These are phyloP conservation scores for Cherax destructor DNA, from an alignment of 1,140 invertebrate genomes.

Conservation along the genomic window DNA sequence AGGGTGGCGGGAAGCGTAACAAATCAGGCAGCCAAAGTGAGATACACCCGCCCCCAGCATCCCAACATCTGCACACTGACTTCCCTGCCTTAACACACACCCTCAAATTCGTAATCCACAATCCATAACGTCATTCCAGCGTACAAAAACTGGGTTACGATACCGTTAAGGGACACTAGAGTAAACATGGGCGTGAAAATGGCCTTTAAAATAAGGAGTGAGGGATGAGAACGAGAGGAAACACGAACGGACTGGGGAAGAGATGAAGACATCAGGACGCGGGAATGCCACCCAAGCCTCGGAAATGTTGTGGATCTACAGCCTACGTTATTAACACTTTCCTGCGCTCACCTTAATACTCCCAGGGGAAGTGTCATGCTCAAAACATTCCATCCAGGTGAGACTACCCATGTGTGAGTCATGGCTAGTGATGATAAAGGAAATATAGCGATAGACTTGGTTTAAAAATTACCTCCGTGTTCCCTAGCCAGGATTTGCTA, in stretches of 20 bases:
- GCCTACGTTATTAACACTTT: slow-evolving; percentile 35
- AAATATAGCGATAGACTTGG: no score
- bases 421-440: no score
- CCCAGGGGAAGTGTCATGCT: slow-evolving; percentile 6
- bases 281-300: slow-evolving; percentile 40
- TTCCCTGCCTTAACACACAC: not conserved
- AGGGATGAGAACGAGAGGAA: not conserved
- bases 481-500: not conserved
- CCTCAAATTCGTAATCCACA: not conserved
- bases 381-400: not conserved
- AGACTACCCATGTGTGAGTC: not conserved
- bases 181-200: no score
- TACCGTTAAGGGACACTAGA: no score
- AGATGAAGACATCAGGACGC: slow-evolving; percentile 49
- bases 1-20: not conserved
- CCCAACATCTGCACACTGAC: not conserved
- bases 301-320: slow-evolving; percentile 26
- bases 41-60: slow-evolving; percentile 43
- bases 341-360: slow-evolving; percentile 6
- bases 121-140: no score
- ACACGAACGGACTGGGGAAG: slow-evolving; percentile 5
- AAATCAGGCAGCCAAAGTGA: slow-evolving; percentile 64
- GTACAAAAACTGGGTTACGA: no score
- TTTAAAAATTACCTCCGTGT: no score
- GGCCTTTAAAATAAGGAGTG: no score